phyloP scores from a whole-genome alignment of 2,113 vertebrate species.

The Bos javanicus region DNA sequence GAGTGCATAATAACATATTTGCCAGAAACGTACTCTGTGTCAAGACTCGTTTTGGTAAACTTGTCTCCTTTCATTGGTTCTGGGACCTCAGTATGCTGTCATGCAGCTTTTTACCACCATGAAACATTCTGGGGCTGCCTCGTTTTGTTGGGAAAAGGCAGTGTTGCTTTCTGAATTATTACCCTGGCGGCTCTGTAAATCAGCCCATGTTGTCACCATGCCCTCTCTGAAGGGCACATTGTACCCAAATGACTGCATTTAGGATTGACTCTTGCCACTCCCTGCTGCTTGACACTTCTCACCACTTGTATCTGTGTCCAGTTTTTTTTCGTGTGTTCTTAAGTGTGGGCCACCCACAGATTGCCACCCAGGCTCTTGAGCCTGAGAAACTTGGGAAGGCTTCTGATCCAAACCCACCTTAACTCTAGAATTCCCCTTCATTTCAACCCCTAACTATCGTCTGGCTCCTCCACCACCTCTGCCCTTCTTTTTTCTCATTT shows the following conservation, averaged over 20 bases:
- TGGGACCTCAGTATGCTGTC: conserved; percentile 57
- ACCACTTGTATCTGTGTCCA: conserved; percentile 61
- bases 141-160: conserved; percentile 57
- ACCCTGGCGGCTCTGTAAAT: conserved; percentile 61
- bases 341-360: conserved; percentile 69
- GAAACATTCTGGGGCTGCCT: conserved; percentile 53
- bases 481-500: background rate
- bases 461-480: background rate
- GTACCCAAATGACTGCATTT: conserved; percentile 70
- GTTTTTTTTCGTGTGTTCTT: conserved; percentile 45
- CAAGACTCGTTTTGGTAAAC: conserved; percentile 72
- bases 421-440: conserved; percentile 51
- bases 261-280: conserved; percentile 46
- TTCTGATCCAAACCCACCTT: conserved; percentile 66
- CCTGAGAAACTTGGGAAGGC: conserved; percentile 54
- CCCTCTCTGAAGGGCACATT: conserved; percentile 73
- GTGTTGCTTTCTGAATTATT: conserved; percentile 68
- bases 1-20: conserved; percentile 49
- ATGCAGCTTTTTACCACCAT: conserved; percentile 61
- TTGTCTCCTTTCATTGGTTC: conserved; percentile 72
- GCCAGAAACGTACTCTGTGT: conserved; percentile 65
- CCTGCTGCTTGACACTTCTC: conserved; percentile 61
- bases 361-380: conserved; percentile 63
- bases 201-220: conserved; percentile 69
- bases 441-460: conserved; percentile 24